Conservation (phyloP, 2,888 invertebrate genomes). For the Apodemia mormo region DNA sequence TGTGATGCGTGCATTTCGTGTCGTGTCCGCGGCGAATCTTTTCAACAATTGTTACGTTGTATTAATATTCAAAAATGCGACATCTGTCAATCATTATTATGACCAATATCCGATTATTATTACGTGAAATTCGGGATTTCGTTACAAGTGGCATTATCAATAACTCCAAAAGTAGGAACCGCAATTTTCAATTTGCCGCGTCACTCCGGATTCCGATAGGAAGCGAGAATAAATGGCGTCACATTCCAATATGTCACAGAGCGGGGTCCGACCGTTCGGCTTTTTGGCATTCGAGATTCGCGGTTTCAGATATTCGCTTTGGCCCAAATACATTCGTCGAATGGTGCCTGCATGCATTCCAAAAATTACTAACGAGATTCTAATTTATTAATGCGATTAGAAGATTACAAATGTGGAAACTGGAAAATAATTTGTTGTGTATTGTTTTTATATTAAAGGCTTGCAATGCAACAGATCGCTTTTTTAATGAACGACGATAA, state of each 20-base stretch:
- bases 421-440: too few species aligned
- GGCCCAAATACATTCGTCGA: constrained; percentile 53
- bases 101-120: constrained; percentile 35
- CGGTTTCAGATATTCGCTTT: constrained; percentile 62
- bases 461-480: too few species aligned
- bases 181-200: constrained; percentile 80
- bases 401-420: too few species aligned
- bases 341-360: constrained; percentile 64
- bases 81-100: neutral
- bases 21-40: constrained; percentile 20
- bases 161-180: constrained; percentile 76
- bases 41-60: constrained; percentile 5
- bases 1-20: constrained; percentile 56
- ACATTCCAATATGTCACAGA: constrained; percentile 81
- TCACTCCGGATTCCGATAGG: constrained; percentile 82
- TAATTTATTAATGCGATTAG: constrained; percentile 42
- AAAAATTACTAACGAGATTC: constrained; percentile 66
- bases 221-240: constrained; percentile 80
- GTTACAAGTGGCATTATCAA: constrained; percentile 72
- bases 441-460: too few species aligned
- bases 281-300: constrained; percentile 66
- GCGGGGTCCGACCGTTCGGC: constrained; percentile 69
- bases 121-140: constrained; percentile 44
- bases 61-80: neutral
- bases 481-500: too few species aligned